Base-by-base conservation (phyloP, 2,888 invertebrate genomes). In the Meliscaeva auricollis region DNA sequence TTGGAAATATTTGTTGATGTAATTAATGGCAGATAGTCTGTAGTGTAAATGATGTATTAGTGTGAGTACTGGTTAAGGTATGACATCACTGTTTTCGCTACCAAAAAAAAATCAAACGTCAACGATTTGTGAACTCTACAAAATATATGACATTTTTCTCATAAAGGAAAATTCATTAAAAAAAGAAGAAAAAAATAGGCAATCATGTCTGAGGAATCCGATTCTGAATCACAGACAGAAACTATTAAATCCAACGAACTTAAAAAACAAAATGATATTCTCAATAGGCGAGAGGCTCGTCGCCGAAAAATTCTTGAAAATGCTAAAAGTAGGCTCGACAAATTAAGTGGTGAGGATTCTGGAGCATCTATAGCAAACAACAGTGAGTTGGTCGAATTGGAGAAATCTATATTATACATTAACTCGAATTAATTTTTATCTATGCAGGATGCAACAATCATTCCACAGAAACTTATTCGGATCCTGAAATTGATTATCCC, bases 401-500 rank as follows among this genome's bases (percentile, higher is more conserved):
- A 26, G 5, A 35, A 32, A 13, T 13, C 22, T 9, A 30, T 52
- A 48, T n/a, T n/a, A 30, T 6, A 8, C 2, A 26, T 20, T 35
- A 30, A 35, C 13, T 52, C 26, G 26, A 58, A 72, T 35, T 58
- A 7, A n/a, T n/a, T 35, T 50, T 11, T 20, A 9, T 52, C 38
- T 9, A 50, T 69, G 20, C 13, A 80, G 85, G 41, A 73, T 54
- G 66, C 56, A 70, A 44, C 30, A 70, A 46, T 32, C 48, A 77
- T 11, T 62, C 76, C 0, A 46, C 70, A 6, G 80, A 85, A 52
- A 73, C 41, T 3, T 85, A 73, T 35, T 73, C 85, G 1, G 80
- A 85, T 74, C 85, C 85, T 9, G 85, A 85, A 26, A 69, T 80
- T n/a, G 76, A 80, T 9, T 52, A 69, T 73, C 80, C 80, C 1